phyloP scores from a whole-genome alignment of 1,140 invertebrate genomes.

The Chelonus insularis region DNA sequence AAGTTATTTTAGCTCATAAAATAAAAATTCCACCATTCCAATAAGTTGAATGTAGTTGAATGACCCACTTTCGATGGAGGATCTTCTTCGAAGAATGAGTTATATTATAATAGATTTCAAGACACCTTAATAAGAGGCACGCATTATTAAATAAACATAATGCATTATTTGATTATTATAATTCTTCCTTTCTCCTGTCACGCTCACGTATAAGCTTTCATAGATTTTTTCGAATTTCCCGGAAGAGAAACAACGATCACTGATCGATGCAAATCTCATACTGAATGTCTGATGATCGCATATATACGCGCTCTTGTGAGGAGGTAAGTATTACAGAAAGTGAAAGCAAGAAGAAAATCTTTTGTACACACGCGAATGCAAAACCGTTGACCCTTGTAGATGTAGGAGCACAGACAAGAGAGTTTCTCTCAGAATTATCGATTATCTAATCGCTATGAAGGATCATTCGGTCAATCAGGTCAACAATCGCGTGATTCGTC shows the following conservation, averaged over 20 bases:
- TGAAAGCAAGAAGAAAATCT: slow-evolving; percentile 21
- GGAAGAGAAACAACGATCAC: slow-evolving; percentile 40
- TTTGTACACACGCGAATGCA: slow-evolving; percentile 18
- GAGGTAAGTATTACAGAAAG: slow-evolving; percentile 12
- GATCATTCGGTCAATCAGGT: slow-evolving; percentile 18
- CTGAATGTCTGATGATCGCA: slow-evolving; percentile 39
- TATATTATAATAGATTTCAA: too few species aligned
- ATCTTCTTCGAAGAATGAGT: too few species aligned
- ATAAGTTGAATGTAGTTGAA: too few species aligned
- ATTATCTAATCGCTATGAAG: slow-evolving; percentile 22
- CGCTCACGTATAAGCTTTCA: not conserved
- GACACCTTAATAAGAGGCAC: not conserved
- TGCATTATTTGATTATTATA: not conserved
- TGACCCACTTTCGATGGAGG: too few species aligned
- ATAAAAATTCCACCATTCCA: too few species aligned
- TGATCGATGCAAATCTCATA: slow-evolving; percentile 44
- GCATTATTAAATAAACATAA: not conserved
- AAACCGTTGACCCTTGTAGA: slow-evolving; percentile 22
- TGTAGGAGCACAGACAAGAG: slow-evolving; percentile 16
- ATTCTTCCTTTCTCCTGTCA: not conserved
- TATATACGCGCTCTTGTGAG: not conserved
- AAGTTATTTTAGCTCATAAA: too few species aligned
- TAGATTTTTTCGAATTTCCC: slow-evolving; percentile 30
- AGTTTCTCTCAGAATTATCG: slow-evolving; percentile 25
- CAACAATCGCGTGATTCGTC: slow-evolving; percentile 10